Percentiles rank a stretch among this genome's conserved stretches.
Evolutionary conservation across 2,888 invertebrate genomes (phyloP).

Genomic region (Ypsolopha scabrella): DNA sequence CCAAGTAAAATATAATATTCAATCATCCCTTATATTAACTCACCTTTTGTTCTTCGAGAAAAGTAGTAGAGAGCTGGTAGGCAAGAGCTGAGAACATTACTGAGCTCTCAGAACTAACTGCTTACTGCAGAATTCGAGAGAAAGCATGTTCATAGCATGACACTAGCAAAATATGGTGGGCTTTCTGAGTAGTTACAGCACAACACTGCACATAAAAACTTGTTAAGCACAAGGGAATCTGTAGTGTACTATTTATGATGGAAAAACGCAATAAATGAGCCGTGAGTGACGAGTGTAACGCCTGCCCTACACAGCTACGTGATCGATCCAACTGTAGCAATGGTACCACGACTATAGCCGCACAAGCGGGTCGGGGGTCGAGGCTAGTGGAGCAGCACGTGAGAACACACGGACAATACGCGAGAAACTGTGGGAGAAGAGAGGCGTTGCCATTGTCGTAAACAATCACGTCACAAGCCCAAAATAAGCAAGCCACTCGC

Average conservation of each 20-base stretch:
- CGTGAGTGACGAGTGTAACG: neutral
- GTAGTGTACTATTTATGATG: too few species aligned
- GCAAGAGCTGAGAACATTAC: conserved; percentile 58
- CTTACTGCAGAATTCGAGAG: conserved; percentile 26
- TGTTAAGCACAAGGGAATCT: too few species aligned
- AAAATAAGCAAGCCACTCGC: conserved; percentile 19
- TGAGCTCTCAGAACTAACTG: conserved; percentile 28
- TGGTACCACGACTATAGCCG: conserved; percentile 17
- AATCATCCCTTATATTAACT: conserved; percentile 5
- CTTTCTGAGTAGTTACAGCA: too few species aligned
- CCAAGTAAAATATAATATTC: too few species aligned
- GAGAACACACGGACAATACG: conserved; percentile 58
- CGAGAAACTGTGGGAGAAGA: conserved; percentile 63
- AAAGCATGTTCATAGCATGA: conserved; percentile 29
- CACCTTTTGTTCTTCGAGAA: conserved; percentile 55
- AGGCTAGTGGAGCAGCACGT: conserved; percentile 42
- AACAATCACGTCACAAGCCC: conserved; percentile 68
- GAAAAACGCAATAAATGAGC: neutral
- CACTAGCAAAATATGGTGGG: too few species aligned
- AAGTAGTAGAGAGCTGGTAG: conserved; percentile 54
- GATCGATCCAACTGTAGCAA: conserved; percentile 27
- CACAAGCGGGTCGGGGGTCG: conserved; percentile 16
- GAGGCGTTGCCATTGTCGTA: conserved; percentile 71
- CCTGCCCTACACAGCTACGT: conserved; percentile 12
- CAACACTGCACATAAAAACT: too few species aligned